Evolutionary conservation across 2,888 invertebrate genomes (phyloP), one percentile per base, ranked within the genome.

Genomic region (Phania funesta): DNA sequence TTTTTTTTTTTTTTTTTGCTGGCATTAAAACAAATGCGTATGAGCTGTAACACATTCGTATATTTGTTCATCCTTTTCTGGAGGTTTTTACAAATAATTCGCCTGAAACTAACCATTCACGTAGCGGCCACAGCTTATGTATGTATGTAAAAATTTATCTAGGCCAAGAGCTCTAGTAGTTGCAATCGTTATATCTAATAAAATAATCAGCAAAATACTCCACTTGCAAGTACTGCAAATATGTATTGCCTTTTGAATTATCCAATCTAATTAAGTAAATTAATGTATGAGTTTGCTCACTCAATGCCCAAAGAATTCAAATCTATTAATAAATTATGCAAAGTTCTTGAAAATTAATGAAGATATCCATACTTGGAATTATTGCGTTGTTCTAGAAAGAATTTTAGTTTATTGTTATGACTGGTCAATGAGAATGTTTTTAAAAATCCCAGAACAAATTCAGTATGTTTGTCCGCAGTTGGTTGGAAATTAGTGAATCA

Each of bases 221-320:
- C 16, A 11, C 13, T 22, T n/a, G n/a, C 8, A 48, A 8, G 41
- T 7, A 26, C 22, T n/a, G 20, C 48, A 70, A 70, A 58, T 38
- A 9, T 58, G 20, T 24, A 70, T 26, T 52, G 54, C 20, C 32
- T 50, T 50, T 60, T 24, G 35, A 44, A 22, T 35, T 18, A 18
- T 41, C 38, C 13, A 60, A 26, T n/a, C 58, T 58, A 60, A 60
- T 71, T 71, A 58, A 8, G 46, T 46, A 18, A 58, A 48, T n/a
- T 70, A 50, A 50, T 26, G 60, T 50, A 24, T 56, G 2, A 38
- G n/a, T 18, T 32, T 26, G 46, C n/a, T 38, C 29, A 26, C 60
- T 60, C 24, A 50, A 7, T 29, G 38, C n/a, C 24, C 26, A 48
- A 24, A 13, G 38, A 48, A 60, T 20, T 71, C 24, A 9, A 60